phyloP scores from a whole-genome alignment of 2,797 vertebrate genomes.

The Alfaro cultratus region DNA sequence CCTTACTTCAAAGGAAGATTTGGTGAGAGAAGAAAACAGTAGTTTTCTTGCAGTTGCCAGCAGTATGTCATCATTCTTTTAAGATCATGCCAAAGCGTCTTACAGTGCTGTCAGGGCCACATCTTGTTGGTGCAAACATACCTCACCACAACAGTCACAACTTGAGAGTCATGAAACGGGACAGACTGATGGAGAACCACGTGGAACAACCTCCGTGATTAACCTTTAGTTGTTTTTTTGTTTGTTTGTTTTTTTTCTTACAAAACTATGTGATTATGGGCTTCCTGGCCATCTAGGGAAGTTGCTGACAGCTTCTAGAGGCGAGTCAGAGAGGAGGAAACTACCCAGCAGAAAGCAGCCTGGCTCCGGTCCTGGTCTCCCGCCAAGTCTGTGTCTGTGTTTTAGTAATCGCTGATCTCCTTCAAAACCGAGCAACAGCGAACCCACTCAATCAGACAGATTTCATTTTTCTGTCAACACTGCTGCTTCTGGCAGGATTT shows the following conservation, averaged over 20 bases:
- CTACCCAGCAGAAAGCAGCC: conserved; percentile 41
- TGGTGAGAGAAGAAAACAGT: neutral
- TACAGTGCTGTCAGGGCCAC: conserved; percentile 40
- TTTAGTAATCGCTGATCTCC: conserved; percentile 28
- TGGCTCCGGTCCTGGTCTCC: conserved; percentile 40
- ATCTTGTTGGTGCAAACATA: conserved; percentile 61
- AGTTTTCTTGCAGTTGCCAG: conserved; percentile 17
- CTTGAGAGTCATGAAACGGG: conserved; percentile 20
- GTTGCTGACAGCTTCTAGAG: conserved; percentile 39
- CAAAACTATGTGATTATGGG: conserved; percentile 70
- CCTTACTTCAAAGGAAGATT: conserved; percentile 14
- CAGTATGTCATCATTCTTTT: conserved; percentile 31
- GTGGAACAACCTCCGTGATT: conserved; percentile 61
- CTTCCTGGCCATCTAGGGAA: conserved; percentile 45
- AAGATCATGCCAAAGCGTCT: conserved; percentile 48
- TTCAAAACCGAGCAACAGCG: conserved; percentile 33
- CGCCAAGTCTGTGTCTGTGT: neutral
- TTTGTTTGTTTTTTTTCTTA: conserved; percentile 40
- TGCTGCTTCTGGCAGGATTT: neutral
- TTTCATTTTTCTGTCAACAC: conserved; percentile 5
- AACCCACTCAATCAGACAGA: neutral
- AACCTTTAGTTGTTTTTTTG: conserved; percentile 38
- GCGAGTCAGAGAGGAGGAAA: conserved; percentile 40
- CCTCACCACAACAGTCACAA: conserved; percentile 47
- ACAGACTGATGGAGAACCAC: conserved; percentile 56